Evolutionary conservation across 2,797 vertebrate genomes (phyloP).

Genomic region (Pterois miles): DNA sequence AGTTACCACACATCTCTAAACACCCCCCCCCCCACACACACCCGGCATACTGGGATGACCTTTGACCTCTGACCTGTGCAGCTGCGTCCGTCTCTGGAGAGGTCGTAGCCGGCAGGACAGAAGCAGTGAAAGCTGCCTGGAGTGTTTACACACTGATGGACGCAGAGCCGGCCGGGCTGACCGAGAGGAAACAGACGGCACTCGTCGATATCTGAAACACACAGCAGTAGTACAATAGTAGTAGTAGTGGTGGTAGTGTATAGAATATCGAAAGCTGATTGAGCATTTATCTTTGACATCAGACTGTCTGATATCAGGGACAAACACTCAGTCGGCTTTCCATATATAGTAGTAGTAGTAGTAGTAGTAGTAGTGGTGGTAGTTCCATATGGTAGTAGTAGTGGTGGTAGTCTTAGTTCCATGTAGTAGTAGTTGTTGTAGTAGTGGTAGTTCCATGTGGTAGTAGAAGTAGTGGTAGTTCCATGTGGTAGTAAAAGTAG

Average conservation of each 20-base stretch:
- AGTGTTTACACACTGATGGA: slow-evolving; percentile 86
- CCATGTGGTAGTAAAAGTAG: too few relatives aligned
- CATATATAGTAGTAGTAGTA: neutral
- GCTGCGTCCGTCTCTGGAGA: slow-evolving; percentile 76
- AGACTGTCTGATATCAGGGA: neutral
- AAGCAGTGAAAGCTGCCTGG: slow-evolving; percentile 87
- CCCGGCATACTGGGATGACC: neutral
- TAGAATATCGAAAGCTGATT: neutral
- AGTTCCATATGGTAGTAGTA: too few relatives aligned
- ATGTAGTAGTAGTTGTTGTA: neutral
- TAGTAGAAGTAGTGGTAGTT: neutral
- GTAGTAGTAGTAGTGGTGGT: too few relatives aligned
- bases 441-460: neutral
- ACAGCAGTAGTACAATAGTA: neutral
- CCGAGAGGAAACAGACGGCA: slow-evolving; percentile 84
- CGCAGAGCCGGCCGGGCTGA: slow-evolving; percentile 81
- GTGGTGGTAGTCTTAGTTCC: neutral
- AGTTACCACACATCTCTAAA: neutral
- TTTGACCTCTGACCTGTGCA: slow-evolving; percentile 81
- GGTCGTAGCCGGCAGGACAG: slow-evolving; percentile 85
- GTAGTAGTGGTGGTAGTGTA: neutral
- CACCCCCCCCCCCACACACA: neutral
- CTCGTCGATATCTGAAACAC: slow-evolving; percentile 86
- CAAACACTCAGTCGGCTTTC: neutral
- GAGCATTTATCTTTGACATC: neutral